Percentiles rank a stretch among this genome's conserved stretches.
phyloP scores from a whole-genome alignment of 2,797 vertebrate species.

The Pithecia hirsuta region DNA sequence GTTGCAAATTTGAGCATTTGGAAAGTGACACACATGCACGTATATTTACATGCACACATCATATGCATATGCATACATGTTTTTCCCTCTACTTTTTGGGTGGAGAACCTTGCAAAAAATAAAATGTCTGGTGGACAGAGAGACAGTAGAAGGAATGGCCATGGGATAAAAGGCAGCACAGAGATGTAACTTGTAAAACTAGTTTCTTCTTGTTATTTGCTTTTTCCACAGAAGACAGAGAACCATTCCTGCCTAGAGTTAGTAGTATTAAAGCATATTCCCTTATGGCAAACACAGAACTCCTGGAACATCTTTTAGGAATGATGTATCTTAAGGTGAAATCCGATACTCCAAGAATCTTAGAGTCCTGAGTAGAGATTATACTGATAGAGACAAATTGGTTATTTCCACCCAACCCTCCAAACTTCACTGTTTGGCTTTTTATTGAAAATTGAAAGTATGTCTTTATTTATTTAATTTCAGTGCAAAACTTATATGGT shows the following conservation, averaged over 20 bases:
- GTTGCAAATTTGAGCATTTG: background rate
- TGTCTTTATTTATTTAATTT: conserved; percentile 67
- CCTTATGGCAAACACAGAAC: background rate
- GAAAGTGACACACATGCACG: background rate
- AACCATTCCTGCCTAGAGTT: background rate
- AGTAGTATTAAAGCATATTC: background rate
- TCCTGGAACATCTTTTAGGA: background rate
- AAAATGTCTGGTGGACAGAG: background rate
- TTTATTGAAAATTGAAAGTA: background rate
- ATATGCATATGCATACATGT: background rate
- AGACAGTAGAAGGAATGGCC: background rate
- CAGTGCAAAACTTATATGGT: background rate
- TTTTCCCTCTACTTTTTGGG: background rate
- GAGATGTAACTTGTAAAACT: background rate
- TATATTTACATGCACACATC: background rate
- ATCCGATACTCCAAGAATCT: background rate
- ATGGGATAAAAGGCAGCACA: background rate
- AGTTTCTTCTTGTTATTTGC: background rate
- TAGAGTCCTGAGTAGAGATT: conserved; percentile 17
- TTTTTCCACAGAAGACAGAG: background rate
- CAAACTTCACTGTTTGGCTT: background rate
- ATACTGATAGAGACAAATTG: conserved; percentile 31
- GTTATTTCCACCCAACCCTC: conserved; percentile 7
- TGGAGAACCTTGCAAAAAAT: background rate
- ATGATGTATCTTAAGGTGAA: conserved; percentile 22